Evolutionary conservation across 2,888 invertebrate species (phyloP).

Genomic region (Neelides folsomi): DNA sequence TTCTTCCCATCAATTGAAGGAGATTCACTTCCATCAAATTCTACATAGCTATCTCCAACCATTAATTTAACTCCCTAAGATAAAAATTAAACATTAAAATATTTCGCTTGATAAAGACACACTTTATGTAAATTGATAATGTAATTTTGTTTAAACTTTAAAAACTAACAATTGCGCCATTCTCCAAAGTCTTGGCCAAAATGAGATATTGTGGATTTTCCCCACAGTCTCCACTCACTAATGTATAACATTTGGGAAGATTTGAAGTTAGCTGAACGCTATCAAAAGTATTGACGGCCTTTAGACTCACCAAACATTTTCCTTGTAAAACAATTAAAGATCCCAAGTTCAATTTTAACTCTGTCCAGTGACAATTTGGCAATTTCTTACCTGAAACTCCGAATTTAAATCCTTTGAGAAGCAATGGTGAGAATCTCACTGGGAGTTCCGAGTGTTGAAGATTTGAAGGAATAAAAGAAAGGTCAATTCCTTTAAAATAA

Average conservation of each 20-base stretch:
- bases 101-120: neutral
- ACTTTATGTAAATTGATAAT: neutral
- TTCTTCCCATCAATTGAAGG: constrained; percentile 7
- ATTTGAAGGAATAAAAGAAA: constrained; percentile 18
- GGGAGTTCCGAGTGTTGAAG: constrained; percentile 18
- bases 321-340: too few species aligned
- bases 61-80: constrained; percentile 16
- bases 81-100: neutral
- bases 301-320: constrained; percentile 20
- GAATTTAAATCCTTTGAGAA: constrained; percentile 9
- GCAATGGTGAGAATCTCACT: constrained; percentile 20
- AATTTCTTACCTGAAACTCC: constrained; percentile 21
- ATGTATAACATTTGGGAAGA: constrained; percentile 20
- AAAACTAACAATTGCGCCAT: constrained; percentile 8
- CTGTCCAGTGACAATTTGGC: too few species aligned
- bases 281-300: constrained; percentile 22
- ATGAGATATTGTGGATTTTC: constrained; percentile 23
- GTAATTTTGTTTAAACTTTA: neutral
- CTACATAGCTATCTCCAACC: constrained; percentile 13
- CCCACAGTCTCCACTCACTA: constrained; percentile 29
- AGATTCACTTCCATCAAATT: constrained; percentile 5
- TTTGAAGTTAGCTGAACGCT: constrained; percentile 13
- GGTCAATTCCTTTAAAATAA: constrained; percentile 26
- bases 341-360: too few species aligned
- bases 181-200: constrained; percentile 13